These are phyloP conservation scores for Bursaphelenchus mucronatus DNA, from an alignment of 1,140 invertebrate species.

Conservation along the genomic window DNA sequence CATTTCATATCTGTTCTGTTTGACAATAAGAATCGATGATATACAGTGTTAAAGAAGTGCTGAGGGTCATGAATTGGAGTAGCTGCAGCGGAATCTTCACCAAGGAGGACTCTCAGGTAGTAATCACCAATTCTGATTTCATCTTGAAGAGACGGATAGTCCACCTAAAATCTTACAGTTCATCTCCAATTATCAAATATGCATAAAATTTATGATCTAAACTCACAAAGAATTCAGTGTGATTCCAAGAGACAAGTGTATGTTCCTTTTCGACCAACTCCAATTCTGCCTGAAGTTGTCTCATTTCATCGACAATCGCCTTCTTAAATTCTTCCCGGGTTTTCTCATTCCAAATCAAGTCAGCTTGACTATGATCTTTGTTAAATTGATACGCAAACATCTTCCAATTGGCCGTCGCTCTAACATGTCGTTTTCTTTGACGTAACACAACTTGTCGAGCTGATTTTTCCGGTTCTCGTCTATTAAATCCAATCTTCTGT, in stretches of 20 bases:
- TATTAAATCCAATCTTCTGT: conserved; percentile 67
- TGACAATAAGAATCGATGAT: conserved; percentile 89
- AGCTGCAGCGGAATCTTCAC: conserved; percentile 72
- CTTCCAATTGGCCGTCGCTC: conserved; percentile 77
- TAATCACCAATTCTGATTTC: conserved; percentile 98
- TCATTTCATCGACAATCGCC: conserved; percentile 85
- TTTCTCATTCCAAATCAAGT: conserved; percentile 94
- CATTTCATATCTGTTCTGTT: conserved; percentile 84
- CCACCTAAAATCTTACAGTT: conserved; percentile 63
- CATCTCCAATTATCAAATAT: not conserved
- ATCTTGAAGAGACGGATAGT: conserved; percentile 84
- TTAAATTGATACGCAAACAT: conserved; percentile 82
- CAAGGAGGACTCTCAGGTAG: conserved; percentile 85
- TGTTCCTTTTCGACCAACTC: conserved; percentile 69
- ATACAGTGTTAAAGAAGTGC: conserved; percentile 97
- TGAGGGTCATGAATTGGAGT: conserved; percentile 79
- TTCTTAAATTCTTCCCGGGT: conserved; percentile 89
- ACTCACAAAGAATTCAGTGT: conserved; percentile 70
- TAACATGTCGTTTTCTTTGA: conserved; percentile 77
- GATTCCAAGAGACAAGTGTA: conserved; percentile 83
- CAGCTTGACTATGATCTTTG: conserved; percentile 86
- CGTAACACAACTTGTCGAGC: conserved; percentile 76
- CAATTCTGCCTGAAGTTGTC: conserved; percentile 80
- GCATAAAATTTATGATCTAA: not conserved
- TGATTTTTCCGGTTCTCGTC: conserved; percentile 19